These are phyloP conservation scores for Channa striata DNA, from an alignment of 2,797 vertebrate species.

Conservation along the genomic window DNA sequence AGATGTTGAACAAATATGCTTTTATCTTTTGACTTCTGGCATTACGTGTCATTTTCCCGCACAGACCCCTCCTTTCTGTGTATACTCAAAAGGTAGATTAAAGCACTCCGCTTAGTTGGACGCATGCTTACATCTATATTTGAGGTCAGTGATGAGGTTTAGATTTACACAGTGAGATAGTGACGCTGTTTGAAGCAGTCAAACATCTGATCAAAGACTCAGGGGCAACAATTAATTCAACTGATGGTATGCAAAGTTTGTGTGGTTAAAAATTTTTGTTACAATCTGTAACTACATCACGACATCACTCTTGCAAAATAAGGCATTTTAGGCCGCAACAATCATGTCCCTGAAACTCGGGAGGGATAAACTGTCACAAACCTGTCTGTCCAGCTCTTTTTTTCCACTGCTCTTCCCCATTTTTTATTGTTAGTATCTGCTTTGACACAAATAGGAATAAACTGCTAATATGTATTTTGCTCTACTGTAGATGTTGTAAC, in stretches of 20 bases:
- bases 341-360: too few relatives aligned
- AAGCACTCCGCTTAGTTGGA: background rate
- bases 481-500: slow-evolving; percentile 19
- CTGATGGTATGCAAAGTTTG: too few relatives aligned
- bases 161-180: slow-evolving; percentile 2
- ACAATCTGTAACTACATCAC: too few relatives aligned
- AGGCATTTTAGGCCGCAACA: too few relatives aligned
- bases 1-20: slow-evolving; percentile 24
- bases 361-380: slow-evolving; percentile 4
- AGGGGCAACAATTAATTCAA: too few relatives aligned
- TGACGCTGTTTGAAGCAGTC: background rate
- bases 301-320: too few relatives aligned
- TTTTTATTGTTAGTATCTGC: slow-evolving; percentile 7
- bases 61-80: slow-evolving; percentile 1
- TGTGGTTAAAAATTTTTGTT: too few relatives aligned
- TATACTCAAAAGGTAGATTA: background rate
- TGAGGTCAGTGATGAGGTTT: slow-evolving; percentile 6
- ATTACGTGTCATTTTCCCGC: background rate
- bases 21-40: slow-evolving; percentile 10
- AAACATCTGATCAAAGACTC: background rate
- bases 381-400: slow-evolving; percentile 21
- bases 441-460: background rate
- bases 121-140: background rate
- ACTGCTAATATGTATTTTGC: slow-evolving; percentile 20
- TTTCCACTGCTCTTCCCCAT: background rate